These are phyloP conservation scores for Anguilla megastoma DNA, from an alignment of 2,797 vertebrate genomes.

Conservation along the genomic window DNA sequence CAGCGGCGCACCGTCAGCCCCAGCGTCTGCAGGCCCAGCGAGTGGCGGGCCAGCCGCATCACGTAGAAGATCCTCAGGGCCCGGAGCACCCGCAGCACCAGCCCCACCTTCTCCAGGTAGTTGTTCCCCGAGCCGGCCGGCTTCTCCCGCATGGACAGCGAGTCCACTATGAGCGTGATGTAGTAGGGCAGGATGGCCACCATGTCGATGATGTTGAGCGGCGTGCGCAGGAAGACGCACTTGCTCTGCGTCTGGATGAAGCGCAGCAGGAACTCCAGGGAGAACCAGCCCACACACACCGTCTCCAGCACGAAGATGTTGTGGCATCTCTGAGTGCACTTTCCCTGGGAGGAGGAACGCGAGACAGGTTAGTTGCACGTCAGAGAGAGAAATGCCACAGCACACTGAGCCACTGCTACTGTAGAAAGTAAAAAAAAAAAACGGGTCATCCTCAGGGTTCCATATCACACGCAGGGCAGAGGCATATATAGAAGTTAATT, in stretches of 20 bases:
- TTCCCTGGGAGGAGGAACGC: constrained; percentile 74
- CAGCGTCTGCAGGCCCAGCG: constrained; percentile 87
- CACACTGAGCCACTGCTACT: background rate
- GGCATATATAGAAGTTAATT: background rate
- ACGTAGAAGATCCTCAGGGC: constrained; percentile 93
- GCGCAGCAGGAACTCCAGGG: constrained; percentile 90
- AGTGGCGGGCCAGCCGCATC: constrained; percentile 90
- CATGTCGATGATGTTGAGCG: constrained; percentile 90
- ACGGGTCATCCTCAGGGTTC: background rate
- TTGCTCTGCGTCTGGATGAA: constrained; percentile 93
- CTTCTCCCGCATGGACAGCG: constrained; percentile 73
- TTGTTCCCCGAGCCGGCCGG: constrained; percentile 77
- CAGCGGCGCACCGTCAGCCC: constrained; percentile 89
- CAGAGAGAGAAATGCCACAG: background rate
- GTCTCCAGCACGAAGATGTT: constrained; percentile 96
- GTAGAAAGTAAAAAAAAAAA: background rate
- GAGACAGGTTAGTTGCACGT: background rate
- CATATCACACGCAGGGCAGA: background rate
- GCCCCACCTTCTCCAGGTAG: constrained; percentile 89
- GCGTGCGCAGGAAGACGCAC: constrained; percentile 88
- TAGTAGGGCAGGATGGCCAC: constrained; percentile 95
- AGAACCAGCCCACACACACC: constrained; percentile 95
- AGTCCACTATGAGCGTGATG: constrained; percentile 85
- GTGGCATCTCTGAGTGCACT: constrained; percentile 87
- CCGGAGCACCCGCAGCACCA: constrained; percentile 87